These are phyloP conservation scores for Orchestia grillus DNA, from an alignment of 1,140 invertebrate genomes.

Conservation along the genomic window DNA sequence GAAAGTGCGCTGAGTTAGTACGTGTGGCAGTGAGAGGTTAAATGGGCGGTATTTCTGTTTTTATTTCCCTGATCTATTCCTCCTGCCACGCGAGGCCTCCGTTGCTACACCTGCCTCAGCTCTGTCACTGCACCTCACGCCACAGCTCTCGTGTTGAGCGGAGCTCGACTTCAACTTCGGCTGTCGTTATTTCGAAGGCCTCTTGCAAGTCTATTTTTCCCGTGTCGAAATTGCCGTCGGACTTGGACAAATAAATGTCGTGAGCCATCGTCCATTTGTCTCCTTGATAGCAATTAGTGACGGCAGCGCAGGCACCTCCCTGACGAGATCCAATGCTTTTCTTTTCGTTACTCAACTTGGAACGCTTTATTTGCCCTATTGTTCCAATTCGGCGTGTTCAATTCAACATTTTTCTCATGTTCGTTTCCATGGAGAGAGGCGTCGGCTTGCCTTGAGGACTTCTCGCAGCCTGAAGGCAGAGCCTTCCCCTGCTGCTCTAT, in stretches of 20 bases:
- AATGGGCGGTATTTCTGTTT: neutral
- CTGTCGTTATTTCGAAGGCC: neutral
- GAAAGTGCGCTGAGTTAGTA: too few species aligned
- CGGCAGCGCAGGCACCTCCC: neutral
- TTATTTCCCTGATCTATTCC: neutral
- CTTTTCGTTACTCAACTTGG: neutral
- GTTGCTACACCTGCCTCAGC: neutral
- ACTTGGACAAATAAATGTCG: slow-evolving; percentile 15
- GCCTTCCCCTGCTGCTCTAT: neutral
- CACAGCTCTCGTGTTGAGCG: neutral
- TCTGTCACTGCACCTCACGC: neutral
- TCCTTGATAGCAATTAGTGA: slow-evolving; percentile 37
- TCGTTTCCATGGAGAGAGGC: neutral
- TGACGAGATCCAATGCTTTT: neutral
- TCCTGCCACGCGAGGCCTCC: neutral
- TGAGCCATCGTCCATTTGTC: slow-evolving; percentile 35
- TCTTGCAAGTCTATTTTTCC: slow-evolving; percentile 15
- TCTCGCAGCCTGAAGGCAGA: neutral
- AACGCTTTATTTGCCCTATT: neutral
- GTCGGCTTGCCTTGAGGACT: neutral
- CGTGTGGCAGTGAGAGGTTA: too few species aligned
- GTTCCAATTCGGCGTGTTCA: neutral
- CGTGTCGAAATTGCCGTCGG: neutral
- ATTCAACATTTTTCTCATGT: neutral
- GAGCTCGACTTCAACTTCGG: neutral